These are phyloP conservation scores for Ormyrus nitidulus DNA, from an alignment of 2,888 invertebrate species.

Conservation along the genomic window DNA sequence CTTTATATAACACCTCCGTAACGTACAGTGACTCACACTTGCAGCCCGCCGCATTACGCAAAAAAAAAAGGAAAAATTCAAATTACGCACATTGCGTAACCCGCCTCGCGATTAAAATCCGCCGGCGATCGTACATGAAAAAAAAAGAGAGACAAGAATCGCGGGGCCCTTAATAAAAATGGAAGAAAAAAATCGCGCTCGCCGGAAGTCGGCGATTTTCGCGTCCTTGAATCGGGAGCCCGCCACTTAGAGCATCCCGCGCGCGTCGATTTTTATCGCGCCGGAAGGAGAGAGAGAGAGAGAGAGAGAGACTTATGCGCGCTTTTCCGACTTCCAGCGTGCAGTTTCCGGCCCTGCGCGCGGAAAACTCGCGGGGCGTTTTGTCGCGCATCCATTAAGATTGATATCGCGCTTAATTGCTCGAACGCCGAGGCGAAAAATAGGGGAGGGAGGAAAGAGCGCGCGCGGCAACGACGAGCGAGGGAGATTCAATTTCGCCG, in stretches of 20 bases:
- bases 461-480: background rate
- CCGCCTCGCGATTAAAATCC: background rate
- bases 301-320: background rate
- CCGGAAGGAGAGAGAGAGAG: constrained; percentile 2
- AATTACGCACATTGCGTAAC: constrained; percentile 39
- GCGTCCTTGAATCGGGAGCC: constrained; percentile 40
- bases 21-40: background rate
- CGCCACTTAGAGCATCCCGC: background rate
- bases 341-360: background rate
- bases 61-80: constrained; percentile 21
- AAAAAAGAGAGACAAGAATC: constrained; percentile 9
- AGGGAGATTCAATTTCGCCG: background rate
- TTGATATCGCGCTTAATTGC: constrained; percentile 41
- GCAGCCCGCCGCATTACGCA: background rate
- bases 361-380: background rate
- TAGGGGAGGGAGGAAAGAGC: background rate
- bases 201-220: constrained; percentile 41
- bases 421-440: background rate
- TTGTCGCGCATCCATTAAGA: constrained; percentile 28
- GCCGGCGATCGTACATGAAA: background rate
- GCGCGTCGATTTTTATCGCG: constrained; percentile 27
- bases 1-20: constrained; percentile 15
- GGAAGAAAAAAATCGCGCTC: background rate
- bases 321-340: constrained; percentile 31
- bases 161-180: constrained; percentile 9